Percentiles rank a stretch among this genome's conserved stretches.
Evolutionary conservation across 2,113 vertebrate species (phyloP).

Genomic region (Elaphurus davidianus): DNA sequence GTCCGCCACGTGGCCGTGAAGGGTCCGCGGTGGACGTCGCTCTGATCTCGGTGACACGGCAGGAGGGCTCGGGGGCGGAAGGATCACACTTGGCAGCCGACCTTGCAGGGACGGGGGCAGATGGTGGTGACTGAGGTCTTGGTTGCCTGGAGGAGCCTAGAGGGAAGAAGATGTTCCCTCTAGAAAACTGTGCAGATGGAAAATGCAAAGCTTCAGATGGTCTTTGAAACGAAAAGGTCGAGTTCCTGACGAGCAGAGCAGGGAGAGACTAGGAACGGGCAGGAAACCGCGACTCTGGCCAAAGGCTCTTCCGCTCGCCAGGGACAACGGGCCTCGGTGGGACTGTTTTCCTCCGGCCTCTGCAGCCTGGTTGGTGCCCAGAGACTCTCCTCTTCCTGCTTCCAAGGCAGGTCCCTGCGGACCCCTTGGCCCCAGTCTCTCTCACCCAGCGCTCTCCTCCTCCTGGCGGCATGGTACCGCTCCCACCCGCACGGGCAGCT

Average conservation of each 20-base stretch:
- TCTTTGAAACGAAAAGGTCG: neutral
- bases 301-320: accelerated
- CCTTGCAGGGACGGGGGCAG: accelerated
- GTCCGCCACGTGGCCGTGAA: accelerated
- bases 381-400: neutral
- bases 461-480: accelerated
- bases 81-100: accelerated
- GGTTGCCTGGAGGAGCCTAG: accelerated
- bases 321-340: accelerated
- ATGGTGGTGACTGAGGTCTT: accelerated
- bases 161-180: neutral
- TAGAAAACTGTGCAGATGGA: neutral
- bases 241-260: neutral
- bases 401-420: neutral
- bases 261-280: accelerated
- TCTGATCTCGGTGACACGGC: accelerated
- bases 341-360: accelerated
- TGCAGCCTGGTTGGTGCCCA: accelerated
- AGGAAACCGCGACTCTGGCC: neutral
- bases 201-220: neutral
- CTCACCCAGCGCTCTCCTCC: neutral
- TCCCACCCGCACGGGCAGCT: accelerated
- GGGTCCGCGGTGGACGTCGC: accelerated
- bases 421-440: neutral
- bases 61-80: neutral